Evolutionary conservation across 1,140 invertebrate genomes (phyloP), one percentile per base, ranked within the genome.

Genomic region (Rhopalosiphum maidis): DNA sequence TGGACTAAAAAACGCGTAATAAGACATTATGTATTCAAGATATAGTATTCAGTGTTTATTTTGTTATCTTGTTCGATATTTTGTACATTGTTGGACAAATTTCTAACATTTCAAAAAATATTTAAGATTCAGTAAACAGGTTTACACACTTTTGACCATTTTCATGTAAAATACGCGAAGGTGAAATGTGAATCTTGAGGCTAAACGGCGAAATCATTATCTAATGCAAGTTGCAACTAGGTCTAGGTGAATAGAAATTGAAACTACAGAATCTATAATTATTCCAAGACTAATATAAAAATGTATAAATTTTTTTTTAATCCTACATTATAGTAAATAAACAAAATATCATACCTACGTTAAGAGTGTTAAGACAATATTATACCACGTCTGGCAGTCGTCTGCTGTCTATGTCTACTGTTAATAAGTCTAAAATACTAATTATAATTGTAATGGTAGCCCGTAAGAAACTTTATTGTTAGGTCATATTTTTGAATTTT

Each of bases 231-330:
- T 92, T 51, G 5, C 46, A 92, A 85, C 9, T 92, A 85, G 91
- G 91, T 92, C 91, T 92, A 86, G 91, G 82, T 93, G 23, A 93
- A 85, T 85, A 93, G 8, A 86, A 55, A 54, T 83, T 55, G 22
- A 48, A 91, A 91, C 77, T 35, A 30, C 43, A 30, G n/a, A 91
- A 48, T 83, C 37, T 11, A 15, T 25, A 23, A 68, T 30, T 68
- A 43, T 60, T 60, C 1, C 23, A 85, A 85, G 23, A 77, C 15
- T n/a, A 6, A n/a, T n/a, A 30, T 11, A 35, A 60, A 60, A n/a
- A 77, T 18, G 5, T n/a, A n/a, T 77, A 18, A 0, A n/a, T n/a
- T 68, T 77, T 35, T 68, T 77, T 77, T n/a, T 77, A 77, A 77
- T 77, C 30, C n/a, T 77, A n/a, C 30, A 77, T n/a, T n/a, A 18